phyloP scores from a whole-genome alignment of 2,113 vertebrate species.

The Carlito syrichta region DNA sequence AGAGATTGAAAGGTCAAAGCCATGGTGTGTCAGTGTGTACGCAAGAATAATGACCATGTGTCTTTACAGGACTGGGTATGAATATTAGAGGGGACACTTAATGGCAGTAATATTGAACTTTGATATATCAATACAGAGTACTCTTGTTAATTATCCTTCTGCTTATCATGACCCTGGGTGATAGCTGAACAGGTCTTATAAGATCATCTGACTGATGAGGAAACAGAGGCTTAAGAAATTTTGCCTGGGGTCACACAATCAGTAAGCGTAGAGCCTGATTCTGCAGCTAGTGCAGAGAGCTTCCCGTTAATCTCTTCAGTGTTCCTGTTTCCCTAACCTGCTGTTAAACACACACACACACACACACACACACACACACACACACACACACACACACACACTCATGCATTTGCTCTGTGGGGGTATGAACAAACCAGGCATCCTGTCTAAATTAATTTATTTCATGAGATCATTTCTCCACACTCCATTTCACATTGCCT shows the following conservation, averaged over 20 bases:
- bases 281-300: not conserved
- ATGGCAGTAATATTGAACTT: not conserved
- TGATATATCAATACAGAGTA: not conserved
- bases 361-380: no score
- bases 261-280: not conserved
- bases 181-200: not conserved
- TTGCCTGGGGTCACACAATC: not conserved
- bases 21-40: not conserved
- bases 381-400: not conserved
- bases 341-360: not conserved
- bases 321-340: not conserved
- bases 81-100: not conserved
- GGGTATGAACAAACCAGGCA: constrained; percentile 53
- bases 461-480: constrained; percentile 76
- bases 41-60: not conserved
- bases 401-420: not conserved
- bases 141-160: not conserved
- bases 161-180: not conserved
- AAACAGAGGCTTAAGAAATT: not conserved
- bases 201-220: not conserved
- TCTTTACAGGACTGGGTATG: not conserved
- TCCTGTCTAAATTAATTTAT: constrained; percentile 77
- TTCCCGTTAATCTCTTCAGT: not conserved
- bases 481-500: constrained; percentile 75
- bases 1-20: not conserved